Conservation (phyloP, 2,113 vertebrate genomes). For the Tupaia tana region DNA sequence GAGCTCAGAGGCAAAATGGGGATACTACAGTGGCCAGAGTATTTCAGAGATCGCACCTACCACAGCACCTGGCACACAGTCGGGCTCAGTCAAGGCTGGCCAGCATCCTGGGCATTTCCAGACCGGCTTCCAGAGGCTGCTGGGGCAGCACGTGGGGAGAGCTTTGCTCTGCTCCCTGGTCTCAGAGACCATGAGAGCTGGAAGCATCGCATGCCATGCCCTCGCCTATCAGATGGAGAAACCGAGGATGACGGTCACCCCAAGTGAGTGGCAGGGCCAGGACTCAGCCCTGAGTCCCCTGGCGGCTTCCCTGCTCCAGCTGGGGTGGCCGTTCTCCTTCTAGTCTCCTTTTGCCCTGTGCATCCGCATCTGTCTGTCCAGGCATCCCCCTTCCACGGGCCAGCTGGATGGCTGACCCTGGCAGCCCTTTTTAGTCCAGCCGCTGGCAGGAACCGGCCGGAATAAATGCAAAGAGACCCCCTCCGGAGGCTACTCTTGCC, state of each 20-base stretch:
- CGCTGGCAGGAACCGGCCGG: conserved; percentile 35
- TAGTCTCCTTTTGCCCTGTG: neutral
- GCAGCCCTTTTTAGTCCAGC: neutral
- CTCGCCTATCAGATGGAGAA: neutral
- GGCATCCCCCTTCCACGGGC: neutral
- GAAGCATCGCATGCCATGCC: neutral
- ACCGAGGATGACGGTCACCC: neutral
- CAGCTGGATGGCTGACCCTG: conserved; percentile 50
- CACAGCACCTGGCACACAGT: neutral
- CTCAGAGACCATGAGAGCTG: neutral
- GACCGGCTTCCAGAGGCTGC: neutral
- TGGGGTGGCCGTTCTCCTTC: neutral
- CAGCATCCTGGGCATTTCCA: accelerated
- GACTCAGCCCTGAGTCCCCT: neutral
- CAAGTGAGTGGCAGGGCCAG: neutral
- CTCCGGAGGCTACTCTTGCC: conserved; percentile 62
- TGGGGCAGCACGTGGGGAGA: accelerated
- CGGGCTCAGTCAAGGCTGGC: neutral
- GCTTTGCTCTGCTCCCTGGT: accelerated
- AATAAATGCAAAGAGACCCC: conserved; percentile 38
- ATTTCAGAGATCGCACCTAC: neutral
- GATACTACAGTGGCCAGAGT: neutral
- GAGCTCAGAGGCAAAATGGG: neutral
- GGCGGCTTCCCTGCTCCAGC: neutral
- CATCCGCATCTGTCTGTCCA: conserved; percentile 16